Conservation (phyloP, 2,113 vertebrate genomes). For the Anolis carolinensis region DNA sequence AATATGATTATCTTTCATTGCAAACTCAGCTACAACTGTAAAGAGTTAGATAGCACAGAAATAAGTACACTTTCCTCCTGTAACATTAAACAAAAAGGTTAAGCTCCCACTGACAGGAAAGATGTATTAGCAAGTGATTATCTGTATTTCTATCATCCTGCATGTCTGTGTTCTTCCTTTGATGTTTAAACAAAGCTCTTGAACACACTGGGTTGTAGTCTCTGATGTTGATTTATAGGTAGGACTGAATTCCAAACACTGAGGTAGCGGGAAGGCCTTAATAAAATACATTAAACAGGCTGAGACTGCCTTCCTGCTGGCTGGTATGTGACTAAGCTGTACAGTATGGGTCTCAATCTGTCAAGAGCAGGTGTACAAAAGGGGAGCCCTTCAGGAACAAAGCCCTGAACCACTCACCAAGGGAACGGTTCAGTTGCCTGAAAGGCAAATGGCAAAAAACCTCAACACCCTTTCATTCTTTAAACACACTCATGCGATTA, state of each 20-base stretch:
- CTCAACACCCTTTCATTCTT: slow-evolving; percentile 27
- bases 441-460: slow-evolving; percentile 60
- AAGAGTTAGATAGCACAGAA: slow-evolving; percentile 69
- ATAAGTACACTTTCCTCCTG: slow-evolving; percentile 69
- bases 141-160: slow-evolving; percentile 79
- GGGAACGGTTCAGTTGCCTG: slow-evolving; percentile 57
- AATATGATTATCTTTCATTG: slow-evolving; percentile 65
- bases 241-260: slow-evolving; percentile 82
- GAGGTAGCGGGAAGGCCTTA: slow-evolving; percentile 75
- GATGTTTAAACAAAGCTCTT: slow-evolving; percentile 86
- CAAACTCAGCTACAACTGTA: slow-evolving; percentile 58
- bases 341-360: slow-evolving; percentile 76
- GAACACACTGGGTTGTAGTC: slow-evolving; percentile 80
- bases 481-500: neutral
- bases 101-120: slow-evolving; percentile 82
- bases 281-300: slow-evolving; percentile 61
- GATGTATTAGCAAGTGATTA: slow-evolving; percentile 87
- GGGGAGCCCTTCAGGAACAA: slow-evolving; percentile 73
- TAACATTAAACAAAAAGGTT: slow-evolving; percentile 83
- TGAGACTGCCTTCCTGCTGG: slow-evolving; percentile 76
- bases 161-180: slow-evolving; percentile 80
- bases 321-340: slow-evolving; percentile 75
- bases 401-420: slow-evolving; percentile 65
- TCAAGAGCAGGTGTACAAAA: slow-evolving; percentile 74
- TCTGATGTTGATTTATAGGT: slow-evolving; percentile 85